Evolutionary conservation across 1,140 invertebrate genomes (phyloP).

Genomic region (Ganaspis sp.): DNA sequence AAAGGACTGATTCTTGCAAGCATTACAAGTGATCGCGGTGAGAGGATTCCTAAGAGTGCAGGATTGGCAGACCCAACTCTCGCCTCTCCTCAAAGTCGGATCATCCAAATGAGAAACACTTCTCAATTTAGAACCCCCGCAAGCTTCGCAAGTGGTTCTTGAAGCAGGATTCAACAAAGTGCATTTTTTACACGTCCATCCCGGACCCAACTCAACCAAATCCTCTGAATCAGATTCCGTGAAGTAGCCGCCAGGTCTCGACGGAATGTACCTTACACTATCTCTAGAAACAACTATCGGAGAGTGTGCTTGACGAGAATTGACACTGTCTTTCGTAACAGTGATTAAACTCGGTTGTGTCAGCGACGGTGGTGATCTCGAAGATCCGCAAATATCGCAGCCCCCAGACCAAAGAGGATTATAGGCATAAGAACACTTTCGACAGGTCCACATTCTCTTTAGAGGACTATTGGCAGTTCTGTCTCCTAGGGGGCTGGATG

Average conservation of each 20-base stretch:
- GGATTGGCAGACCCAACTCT: conserved; percentile 87
- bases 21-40: conserved; percentile 83
- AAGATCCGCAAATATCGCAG: conserved; percentile 88
- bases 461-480: conserved; percentile 66
- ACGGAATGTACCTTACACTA: conserved; percentile 74
- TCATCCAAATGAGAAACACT: conserved; percentile 81
- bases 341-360: conserved; percentile 82
- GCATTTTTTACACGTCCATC: conserved; percentile 92
- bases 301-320: conserved; percentile 64
- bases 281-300: conserved; percentile 72
- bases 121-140: conserved; percentile 86
- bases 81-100: conserved; percentile 83
- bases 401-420: conserved; percentile 86
- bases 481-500: conserved; percentile 67
- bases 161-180: conserved; percentile 86
- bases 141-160: conserved; percentile 86
- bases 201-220: conserved; percentile 64
- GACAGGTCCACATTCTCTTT: conserved; percentile 89
- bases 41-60: conserved; percentile 92
- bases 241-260: conserved; percentile 62
- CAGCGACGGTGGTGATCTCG: conserved; percentile 80
- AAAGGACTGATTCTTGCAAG: conserved; percentile 82
- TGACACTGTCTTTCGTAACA: conserved; percentile 78
- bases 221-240: conserved; percentile 70
- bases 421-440: conserved; percentile 91